Evolutionary conservation across 2,797 vertebrate genomes (phyloP).

Genomic region (Anolis apletophallus): DNA sequence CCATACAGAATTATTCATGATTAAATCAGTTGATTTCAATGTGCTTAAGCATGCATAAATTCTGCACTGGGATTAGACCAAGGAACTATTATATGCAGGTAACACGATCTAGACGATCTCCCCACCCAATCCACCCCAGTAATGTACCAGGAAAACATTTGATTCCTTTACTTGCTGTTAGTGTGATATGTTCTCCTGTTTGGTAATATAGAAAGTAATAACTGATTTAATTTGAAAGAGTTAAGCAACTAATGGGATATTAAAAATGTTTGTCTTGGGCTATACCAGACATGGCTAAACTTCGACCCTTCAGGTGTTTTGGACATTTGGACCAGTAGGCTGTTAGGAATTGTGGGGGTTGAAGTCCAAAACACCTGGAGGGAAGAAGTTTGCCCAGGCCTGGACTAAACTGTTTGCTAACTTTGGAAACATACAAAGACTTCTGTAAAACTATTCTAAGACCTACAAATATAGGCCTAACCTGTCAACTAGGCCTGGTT

Average conservation of each 20-base stretch:
- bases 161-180: neutral
- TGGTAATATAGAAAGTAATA: neutral
- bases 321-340: no score
- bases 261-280: neutral
- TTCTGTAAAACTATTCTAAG: neutral
- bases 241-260: neutral
- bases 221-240: neutral
- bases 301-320: no score
- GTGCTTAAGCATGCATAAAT: no score
- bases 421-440: neutral
- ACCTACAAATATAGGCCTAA: neutral
- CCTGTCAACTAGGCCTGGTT: no score
- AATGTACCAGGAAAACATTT: neutral
- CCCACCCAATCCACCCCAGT: no score
- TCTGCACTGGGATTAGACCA: no score
- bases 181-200: neutral
- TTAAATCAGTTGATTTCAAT: no score
- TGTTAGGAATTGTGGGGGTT: no score
- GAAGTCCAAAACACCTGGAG: no score
- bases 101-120: neutral
- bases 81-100: neutral
- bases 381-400: neutral
- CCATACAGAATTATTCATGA: neutral
- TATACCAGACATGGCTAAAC: no score
- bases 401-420: neutral